These are phyloP conservation scores for Priapulus caudatus DNA, from an alignment of 2,888 invertebrate species.

Conservation along the genomic window DNA sequence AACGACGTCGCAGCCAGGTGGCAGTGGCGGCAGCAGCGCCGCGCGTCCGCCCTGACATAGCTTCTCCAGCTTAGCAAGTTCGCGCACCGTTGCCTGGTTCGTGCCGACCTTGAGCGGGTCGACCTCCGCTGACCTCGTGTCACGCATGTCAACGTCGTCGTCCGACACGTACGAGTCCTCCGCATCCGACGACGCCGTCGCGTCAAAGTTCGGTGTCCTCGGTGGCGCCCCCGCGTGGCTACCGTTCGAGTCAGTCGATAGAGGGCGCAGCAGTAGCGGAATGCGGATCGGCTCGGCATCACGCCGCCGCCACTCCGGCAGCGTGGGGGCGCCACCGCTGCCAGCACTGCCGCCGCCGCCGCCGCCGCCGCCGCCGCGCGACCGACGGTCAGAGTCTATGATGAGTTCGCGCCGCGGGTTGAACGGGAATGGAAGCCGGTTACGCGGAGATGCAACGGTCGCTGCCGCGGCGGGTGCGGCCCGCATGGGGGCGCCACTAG, in stretches of 20 bases:
- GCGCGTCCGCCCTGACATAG: not conserved
- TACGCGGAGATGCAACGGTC: no score
- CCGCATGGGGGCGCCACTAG: not conserved
- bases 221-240: no score
- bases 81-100: not conserved
- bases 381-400: not conserved
- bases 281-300: not conserved
- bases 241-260: slow-evolving; percentile 1
- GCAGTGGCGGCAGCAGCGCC: not conserved
- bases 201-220: no score
- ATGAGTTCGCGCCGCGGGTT: not conserved
- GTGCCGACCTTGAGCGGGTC: not conserved
- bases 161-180: no score
- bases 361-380: no score
- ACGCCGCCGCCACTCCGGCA: no score
- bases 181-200: not conserved
- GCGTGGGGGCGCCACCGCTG: no score
- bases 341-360: no score
- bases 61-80: slow-evolving; percentile 1
- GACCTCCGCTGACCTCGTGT: no score
- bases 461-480: no score
- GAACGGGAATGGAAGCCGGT: not conserved
- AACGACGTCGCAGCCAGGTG: no score
- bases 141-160: not conserved
- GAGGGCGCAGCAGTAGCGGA: not conserved